Evolutionary conservation across 2,888 invertebrate genomes (phyloP), one percentile per base, ranked within the genome.

Genomic region (Oscheius onirici): DNA sequence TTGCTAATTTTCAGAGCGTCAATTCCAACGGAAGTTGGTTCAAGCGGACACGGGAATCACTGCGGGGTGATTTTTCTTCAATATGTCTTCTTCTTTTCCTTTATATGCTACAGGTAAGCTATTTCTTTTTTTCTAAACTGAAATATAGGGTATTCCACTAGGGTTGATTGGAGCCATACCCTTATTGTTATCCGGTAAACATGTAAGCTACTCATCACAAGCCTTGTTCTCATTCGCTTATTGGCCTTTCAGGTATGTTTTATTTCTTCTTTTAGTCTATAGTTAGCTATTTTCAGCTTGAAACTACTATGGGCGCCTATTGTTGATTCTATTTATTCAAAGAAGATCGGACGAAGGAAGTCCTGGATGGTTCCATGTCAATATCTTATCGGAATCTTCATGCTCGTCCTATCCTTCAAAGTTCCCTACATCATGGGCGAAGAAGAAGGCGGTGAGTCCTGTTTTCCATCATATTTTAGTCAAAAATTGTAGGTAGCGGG

Each of bases 281-380:
- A 22, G 57, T 51, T 6, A 46, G n/a, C n/a, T 17, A 5, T 2
- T 49, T 91, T 90, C 86, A 92, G 92, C 83, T 86, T 97, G 54
- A 99, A 99, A 89, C 90, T 99, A 54, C 88, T 99, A 70, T 99
- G 99, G 99, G 99, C 99, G 0, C 99, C 99, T 1, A 92, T 99
- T 80, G 97, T 99, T 3, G 99, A 99, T 89, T 93, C 96, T 0
- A 88, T 95, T 57, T 99, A 93, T 88, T 92, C 92, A 78, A 90
- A 74, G 46, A 72, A 71, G 26, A 34, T 79, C 22, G 99, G 99
- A 0, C 91, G 97, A 26, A 90, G 99, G 73, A 99, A 99, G 90
- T 94, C 90, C 1, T 91, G 91, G 91, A 91, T 99, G 17, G 84
- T 89, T 10, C 89, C 89, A 0, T 88, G 87, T 13, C 90, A 90